Conservation (phyloP, 2,888 invertebrate genomes). For the Craniophora ligustri region DNA sequence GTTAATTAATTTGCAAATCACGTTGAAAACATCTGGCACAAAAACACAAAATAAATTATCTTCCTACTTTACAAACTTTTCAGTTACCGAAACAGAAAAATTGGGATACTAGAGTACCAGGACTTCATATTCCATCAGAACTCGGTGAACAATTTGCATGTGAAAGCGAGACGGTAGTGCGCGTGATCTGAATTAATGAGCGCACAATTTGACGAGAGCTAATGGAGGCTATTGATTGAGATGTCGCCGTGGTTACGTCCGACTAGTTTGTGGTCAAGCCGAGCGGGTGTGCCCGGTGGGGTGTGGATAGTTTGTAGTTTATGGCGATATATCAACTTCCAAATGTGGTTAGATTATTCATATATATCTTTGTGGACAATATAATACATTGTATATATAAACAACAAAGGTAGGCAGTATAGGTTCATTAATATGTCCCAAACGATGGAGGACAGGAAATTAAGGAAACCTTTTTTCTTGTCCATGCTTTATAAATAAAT, state of each 20-base stretch:
- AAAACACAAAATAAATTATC: constrained; percentile 21
- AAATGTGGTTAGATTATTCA: constrained; percentile 10
- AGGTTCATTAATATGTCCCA: no score
- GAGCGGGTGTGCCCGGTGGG: constrained; percentile 8
- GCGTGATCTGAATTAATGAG: constrained; percentile 51
- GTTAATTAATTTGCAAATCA: neutral
- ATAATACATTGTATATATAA: neutral
- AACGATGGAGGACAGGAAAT: no score
- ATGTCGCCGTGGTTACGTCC: constrained; percentile 31
- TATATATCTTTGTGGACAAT: neutral
- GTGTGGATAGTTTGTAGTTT: constrained; percentile 3
- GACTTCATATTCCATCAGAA: constrained; percentile 41
- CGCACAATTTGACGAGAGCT: constrained; percentile 40
- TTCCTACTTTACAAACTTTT: constrained; percentile 13
- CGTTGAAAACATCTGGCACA: neutral
- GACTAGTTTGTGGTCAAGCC: constrained; percentile 38
- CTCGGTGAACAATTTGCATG: constrained; percentile 56
- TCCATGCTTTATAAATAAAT: no score
- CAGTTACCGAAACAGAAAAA: constrained; percentile 36
- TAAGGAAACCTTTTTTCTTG: no score
- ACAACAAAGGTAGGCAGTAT: no score
- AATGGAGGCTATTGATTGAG: constrained; percentile 52
- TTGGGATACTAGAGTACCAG: constrained; percentile 19
- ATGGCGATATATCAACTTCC: constrained; percentile 32
- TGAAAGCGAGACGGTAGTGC: constrained; percentile 49